Percentiles rank a stretch among this genome's conserved stretches.
These are phyloP conservation scores for Drosophila sucinea DNA, from an alignment of 1,140 invertebrate genomes.

Conservation along the genomic window DNA sequence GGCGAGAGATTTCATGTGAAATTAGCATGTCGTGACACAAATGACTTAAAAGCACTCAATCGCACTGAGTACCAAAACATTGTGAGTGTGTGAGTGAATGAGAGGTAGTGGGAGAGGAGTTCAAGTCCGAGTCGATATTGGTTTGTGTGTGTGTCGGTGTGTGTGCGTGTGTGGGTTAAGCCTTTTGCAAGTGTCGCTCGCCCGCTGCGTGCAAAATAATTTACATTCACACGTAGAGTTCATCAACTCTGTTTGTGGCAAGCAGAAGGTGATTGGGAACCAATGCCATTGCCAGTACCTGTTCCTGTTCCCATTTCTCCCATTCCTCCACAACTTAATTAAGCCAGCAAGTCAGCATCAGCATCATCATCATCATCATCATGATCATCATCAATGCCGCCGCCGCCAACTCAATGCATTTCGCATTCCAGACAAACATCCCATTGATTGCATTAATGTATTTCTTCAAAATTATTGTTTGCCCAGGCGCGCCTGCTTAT, in stretches of 20 bases:
- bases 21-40: slow-evolving; percentile 82
- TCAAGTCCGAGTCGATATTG: slow-evolving; percentile 13
- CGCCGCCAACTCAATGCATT: slow-evolving; percentile 28
- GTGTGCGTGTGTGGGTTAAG: slow-evolving; percentile 30
- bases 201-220: slow-evolving; percentile 77
- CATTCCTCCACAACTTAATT: slow-evolving; percentile 70
- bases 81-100: slow-evolving; percentile 24
- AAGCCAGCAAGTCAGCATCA: slow-evolving; percentile 44
- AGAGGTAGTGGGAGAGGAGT: slow-evolving; percentile 17
- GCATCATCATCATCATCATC: slow-evolving; percentile 16
- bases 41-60: slow-evolving; percentile 82
- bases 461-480: slow-evolving; percentile 83
- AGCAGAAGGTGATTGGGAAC: background rate
- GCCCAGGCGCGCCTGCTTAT: slow-evolving; percentile 81
- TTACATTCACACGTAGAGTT: slow-evolving; percentile 77
- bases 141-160: slow-evolving; percentile 13
- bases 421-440: slow-evolving; percentile 68
- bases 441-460: slow-evolving; percentile 82
- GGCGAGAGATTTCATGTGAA: slow-evolving; percentile 81
- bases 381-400: slow-evolving; percentile 62
- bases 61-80: slow-evolving; percentile 54
- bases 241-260: slow-evolving; percentile 76
- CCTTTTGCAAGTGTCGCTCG: slow-evolving; percentile 72
- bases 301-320: slow-evolving; percentile 1
- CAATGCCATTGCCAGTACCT: background rate